Conservation (phyloP, 2,888 invertebrate species). For the Cheilosia scutellata region DNA sequence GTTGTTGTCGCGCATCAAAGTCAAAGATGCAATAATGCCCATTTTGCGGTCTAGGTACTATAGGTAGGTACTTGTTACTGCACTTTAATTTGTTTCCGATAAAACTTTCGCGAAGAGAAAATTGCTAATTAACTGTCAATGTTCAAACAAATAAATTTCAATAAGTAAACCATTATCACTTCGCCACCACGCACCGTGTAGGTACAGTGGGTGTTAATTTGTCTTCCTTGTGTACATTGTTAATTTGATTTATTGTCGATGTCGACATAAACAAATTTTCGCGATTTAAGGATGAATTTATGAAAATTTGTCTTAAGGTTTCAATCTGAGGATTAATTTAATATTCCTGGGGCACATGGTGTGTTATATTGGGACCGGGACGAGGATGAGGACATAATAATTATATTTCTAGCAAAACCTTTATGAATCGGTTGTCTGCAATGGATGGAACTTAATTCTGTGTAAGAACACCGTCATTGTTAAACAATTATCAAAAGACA, state of each 20-base stretch:
- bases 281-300: no score
- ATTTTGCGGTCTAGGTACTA: conserved; percentile 5
- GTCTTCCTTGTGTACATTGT: conserved; percentile 13
- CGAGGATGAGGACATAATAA: no score
- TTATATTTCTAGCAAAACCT: no score
- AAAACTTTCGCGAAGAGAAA: conserved; percentile 23
- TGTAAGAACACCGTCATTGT: no score
- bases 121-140: conserved; percentile 48
- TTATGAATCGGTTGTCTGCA: no score
- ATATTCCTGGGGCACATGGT: no score
- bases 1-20: conserved; percentile 24
- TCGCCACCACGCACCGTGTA: background rate
- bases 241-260: conserved; percentile 47
- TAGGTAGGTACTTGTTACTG: background rate
- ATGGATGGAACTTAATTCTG: no score
- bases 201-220: background rate
- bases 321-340: no score
- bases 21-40: background rate
- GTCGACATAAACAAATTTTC: no score
- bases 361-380: no score
- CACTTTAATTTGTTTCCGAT: conserved; percentile 36
- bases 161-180: conserved; percentile 40
- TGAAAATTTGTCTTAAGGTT: no score
- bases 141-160: conserved; percentile 60
- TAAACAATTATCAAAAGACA: no score